Base-by-base conservation (phyloP, 1,140 invertebrate genomes). In the Caenorhabditis brenneri region DNA sequence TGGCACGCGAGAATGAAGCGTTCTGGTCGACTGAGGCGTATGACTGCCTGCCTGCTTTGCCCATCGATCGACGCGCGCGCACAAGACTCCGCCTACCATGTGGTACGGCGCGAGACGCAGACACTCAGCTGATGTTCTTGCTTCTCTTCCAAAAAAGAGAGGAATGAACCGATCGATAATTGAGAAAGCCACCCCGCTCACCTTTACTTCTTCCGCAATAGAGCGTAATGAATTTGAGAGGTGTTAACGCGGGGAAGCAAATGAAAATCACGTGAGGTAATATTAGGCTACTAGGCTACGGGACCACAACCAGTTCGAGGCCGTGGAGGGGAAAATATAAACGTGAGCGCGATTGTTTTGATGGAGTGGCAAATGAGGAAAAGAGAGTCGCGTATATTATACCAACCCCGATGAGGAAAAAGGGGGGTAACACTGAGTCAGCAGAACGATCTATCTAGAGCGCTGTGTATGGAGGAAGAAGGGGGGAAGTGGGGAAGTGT, bases 1-100 rank as follows among this genome's bases (percentile, higher is more conserved):
- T 74, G 65, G 65, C 36, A 46, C 65, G 65, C 36, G 65, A 74
- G 65, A n/a, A n/a, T 29, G 65, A 12, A 39, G 36, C 65, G 65
- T 42, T 74, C 65, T 74, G 65, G 33, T 12, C 36, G 65, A 74
- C 12, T 65, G 58, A 36, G 36, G 36, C 36, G 36, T 46, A 74
- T 74, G 65, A 74, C 65, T 74, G 65, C 65, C n/a, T 42, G 65
- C 29, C 33, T 46, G 33, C 36, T 16, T 58, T 27, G 16, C n/a
- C 65, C 9, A 74, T 74, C 65, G 15, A 74, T 74, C 42, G 7
- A n/a, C 65, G 65, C 58, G 24, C 58, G 58, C 58, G 19, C 58
- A 65, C 58, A 65, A 27, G 36, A 46, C 65, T 46, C 65, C 65
- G 65, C 65, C 65, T 42, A 9, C n/a, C 36, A 15, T 31, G 33